Evolutionary conservation across 2,113 vertebrate species (phyloP), one percentile per base, ranked within the genome.

Genomic region (Falcunculus frontatus): DNA sequence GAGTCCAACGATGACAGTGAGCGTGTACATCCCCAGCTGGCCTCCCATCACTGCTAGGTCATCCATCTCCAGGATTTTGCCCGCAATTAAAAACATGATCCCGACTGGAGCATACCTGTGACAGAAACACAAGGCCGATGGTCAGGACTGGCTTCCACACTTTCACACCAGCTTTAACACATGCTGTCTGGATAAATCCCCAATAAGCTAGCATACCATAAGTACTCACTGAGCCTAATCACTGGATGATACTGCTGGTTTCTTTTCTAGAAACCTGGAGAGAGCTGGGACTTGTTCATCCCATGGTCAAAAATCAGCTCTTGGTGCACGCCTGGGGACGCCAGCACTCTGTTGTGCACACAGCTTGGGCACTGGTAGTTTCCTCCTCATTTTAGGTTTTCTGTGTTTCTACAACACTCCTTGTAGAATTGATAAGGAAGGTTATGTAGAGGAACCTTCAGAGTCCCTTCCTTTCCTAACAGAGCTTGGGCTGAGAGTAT

Each of bases 11-110:
- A 99, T 99, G 92, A 99, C 99, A 0, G 99, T 98, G 85, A 99
- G 96, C 0, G 98, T 99, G 97, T 99, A 99, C 99, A 99, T 99
- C 64, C 99, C 99, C 89, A 99, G 97, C 97, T 99, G 99, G 55
- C 99, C 98, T 20, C 99, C 99, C 94, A 99, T 97, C 96, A 99
- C 98, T 0, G 98, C 98, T 65, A 99, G 96, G 91, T 99, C 98
- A 92, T 99, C 99, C 99, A 99, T 99, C 96, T 99, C 99, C 88
- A 99, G 97, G 55, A 99, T 99, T 96, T 99, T 99, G 39, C 99
- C 99, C n/a, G 99, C 98, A 42, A 99, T 99, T 93, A 99, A 98
- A 97, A 99, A 99, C 88, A 99, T 96, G 96, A 99, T 99, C 16
- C 99, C 99, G 70, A 99, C 98, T 3, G 99, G 99, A 63, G 99